phyloP scores from a whole-genome alignment of 2,888 invertebrate species.

The Melanostoma scalare region DNA sequence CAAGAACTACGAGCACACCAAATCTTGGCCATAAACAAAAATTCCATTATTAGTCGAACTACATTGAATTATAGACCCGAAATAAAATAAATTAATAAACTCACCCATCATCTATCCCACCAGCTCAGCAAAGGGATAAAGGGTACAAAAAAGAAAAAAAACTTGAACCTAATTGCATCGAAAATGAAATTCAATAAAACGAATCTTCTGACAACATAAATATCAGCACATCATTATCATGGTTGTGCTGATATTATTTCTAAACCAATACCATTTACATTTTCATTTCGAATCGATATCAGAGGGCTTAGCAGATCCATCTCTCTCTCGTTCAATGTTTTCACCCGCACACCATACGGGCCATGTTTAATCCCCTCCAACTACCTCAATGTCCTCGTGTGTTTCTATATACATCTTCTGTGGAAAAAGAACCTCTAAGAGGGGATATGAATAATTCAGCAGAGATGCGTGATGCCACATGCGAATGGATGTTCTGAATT shows the following conservation, averaged over 20 bases:
- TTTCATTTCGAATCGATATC: slow-evolving; percentile 64
- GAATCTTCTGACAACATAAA: slow-evolving; percentile 50
- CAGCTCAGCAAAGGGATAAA: neutral
- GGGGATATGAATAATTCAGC: slow-evolving; percentile 69
- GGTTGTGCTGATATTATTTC: slow-evolving; percentile 56
- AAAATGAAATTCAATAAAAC: slow-evolving; percentile 28
- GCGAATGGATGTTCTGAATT: slow-evolving; percentile 53
- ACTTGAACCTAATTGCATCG: slow-evolving; percentile 37
- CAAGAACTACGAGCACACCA: too few relatives aligned
- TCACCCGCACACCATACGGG: neutral
- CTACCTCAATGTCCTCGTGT: neutral
- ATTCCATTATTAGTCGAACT: too few relatives aligned
- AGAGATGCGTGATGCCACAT: slow-evolving; percentile 69
- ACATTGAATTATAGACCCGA: too few relatives aligned
- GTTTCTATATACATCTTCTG: neutral
- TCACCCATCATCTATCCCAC: slow-evolving; percentile 11
- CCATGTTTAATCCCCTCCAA: slow-evolving; percentile 12
- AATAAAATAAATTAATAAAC: too few relatives aligned
- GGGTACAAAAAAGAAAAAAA: slow-evolving; percentile 21
- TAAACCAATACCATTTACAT: slow-evolving; percentile 59
- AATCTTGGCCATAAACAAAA: too few relatives aligned
- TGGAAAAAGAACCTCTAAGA: slow-evolving; percentile 13
- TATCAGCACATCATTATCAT: slow-evolving; percentile 61
- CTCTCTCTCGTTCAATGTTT: slow-evolving; percentile 29
- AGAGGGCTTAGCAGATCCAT: slow-evolving; percentile 56